Evolutionary conservation across 1,140 invertebrate genomes (phyloP), one percentile per base, ranked within the genome.

Genomic region (Rhagoletis pomonella): DNA sequence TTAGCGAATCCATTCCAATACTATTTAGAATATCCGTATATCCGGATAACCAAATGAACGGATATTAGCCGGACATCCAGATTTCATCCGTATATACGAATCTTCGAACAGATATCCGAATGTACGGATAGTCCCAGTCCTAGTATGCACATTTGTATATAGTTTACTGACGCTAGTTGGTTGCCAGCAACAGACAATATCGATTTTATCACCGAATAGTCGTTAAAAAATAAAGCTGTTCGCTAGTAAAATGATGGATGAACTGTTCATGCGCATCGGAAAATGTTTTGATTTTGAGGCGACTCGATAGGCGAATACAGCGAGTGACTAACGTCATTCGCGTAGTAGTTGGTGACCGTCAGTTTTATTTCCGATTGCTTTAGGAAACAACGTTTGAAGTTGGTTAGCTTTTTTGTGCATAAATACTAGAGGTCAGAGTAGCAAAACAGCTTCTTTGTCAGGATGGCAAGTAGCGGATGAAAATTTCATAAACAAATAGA

Each of bases 281-380:
- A 17, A 50, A 81, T 19, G 9, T 50, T 81, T 81, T 55, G 47
- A 47, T 55, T 81, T 50, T 50, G 19, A 81, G 19, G 6, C 29
- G 50, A n/a, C 73, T 55, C n/a, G 47, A 19, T 73, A 73, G 5
- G 17, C 29, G 44, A 73, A 73, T 14, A 47, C 17, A 73, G 9
- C 47, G 73, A 81, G 73, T 81, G 73, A 55, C 47, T 81, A 81
- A 81, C 50, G 17, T 81, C 73, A 58, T 55, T 62, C 47, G 47
- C 9, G 14, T 73, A 29, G 60, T 29, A n/a, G 47, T 29, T 29
- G 29, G 29, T 29, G 29, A 29, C 6, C 44, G 73, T 81, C 73
- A 81, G 73, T 81, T 81, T 81, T 55, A n/a, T 50, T 81, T 81
- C 14, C 44, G 73, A 81, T 55, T 55, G 47, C 73, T 17, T 47